Conservation (phyloP, 2,113 vertebrate species). For the Myotis brandtii region DNA sequence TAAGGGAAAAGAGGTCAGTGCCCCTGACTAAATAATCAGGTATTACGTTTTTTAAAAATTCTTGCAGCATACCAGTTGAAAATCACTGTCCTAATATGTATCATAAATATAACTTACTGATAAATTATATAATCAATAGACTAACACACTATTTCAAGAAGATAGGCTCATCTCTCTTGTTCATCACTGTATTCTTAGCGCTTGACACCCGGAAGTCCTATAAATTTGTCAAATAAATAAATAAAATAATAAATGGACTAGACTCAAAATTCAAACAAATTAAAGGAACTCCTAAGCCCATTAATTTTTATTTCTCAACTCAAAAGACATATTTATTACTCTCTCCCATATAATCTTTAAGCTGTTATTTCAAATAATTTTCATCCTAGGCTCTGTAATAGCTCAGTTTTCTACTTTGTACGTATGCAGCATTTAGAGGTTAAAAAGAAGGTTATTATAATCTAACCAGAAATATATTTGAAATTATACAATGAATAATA, state of each 20-base stretch:
- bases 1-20: neutral
- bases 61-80: neutral
- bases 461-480: neutral
- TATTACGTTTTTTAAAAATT: neutral
- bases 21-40: neutral
- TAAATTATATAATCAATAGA: neutral
- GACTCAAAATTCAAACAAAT: constrained; percentile 40
- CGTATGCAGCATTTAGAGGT: neutral
- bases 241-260: neutral
- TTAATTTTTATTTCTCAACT: constrained; percentile 14
- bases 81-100: neutral
- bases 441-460: constrained; percentile 33
- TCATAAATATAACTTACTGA: neutral
- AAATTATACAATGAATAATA: constrained; percentile 33
- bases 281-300: neutral
- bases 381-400: neutral
- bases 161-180: neutral
- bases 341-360: constrained; percentile 5
- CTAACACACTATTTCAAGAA: constrained; percentile 23
- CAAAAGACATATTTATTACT: constrained; percentile 16
- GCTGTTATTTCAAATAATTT: constrained; percentile 15
- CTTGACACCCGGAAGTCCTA: neutral
- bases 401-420: neutral
- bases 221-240: constrained; percentile 19
- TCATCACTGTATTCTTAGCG: neutral